Evolutionary conservation across 2,888 invertebrate genomes (phyloP).

Genomic region (Bembecia ichneumoniformis): DNA sequence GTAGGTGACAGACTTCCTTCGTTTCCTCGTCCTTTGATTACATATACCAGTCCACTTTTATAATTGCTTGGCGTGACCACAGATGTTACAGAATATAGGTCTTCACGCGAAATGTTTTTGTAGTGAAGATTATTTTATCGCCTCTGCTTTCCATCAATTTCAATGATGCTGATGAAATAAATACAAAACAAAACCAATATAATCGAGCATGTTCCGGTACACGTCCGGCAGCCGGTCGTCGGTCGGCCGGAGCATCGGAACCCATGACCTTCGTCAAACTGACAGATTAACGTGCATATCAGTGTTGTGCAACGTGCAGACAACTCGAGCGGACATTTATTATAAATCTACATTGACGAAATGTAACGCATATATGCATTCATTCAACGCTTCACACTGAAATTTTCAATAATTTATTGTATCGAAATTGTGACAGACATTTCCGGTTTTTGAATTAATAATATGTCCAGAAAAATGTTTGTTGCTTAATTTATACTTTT

Average conservation of each 20-base stretch:
- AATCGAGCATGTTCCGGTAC: constrained; percentile 51
- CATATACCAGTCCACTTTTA: not conserved
- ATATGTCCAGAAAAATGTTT: too few species aligned
- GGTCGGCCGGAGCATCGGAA: constrained; percentile 5
- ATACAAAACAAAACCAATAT: constrained; percentile 25
- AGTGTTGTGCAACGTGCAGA: constrained; percentile 41
- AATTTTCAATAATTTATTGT: not conserved
- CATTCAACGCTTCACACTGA: not conserved
- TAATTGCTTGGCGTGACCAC: not conserved
- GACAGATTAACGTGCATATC: constrained; percentile 62
- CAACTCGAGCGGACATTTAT: constrained; percentile 30
- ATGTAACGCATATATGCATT: constrained; percentile 9
- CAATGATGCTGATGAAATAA: constrained; percentile 8
- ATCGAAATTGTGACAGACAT: constrained; percentile 5
- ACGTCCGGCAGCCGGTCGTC: constrained; percentile 31
- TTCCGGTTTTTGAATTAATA: constrained; percentile 1
- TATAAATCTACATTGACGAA: constrained; percentile 10
- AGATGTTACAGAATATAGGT: too few species aligned
- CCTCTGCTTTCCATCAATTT: too few species aligned
- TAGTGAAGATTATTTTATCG: too few species aligned
- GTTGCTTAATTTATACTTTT: too few species aligned
- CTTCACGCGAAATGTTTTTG: too few species aligned
- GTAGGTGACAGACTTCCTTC: too few species aligned
- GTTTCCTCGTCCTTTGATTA: too few species aligned
- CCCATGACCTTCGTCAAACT: constrained; percentile 61